Evolutionary conservation across 2,797 vertebrate species (phyloP).

Genomic region (Sebastes iracundus): DNA sequence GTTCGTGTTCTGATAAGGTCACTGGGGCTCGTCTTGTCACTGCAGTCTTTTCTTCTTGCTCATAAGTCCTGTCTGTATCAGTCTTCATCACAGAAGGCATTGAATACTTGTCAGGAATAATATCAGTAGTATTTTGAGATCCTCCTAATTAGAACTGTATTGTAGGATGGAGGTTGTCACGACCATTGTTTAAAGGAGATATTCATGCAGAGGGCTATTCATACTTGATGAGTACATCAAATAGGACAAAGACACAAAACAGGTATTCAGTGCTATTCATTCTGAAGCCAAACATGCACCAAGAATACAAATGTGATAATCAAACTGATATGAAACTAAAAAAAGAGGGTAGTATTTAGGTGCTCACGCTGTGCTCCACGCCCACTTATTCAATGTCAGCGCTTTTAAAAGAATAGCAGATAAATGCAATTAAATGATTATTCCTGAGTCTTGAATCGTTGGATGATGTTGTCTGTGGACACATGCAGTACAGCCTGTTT

Average conservation of each 20-base stretch:
- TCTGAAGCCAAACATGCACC: slow-evolving; percentile 9
- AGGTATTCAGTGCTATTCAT: slow-evolving; percentile 43
- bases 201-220: slow-evolving; percentile 47
- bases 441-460: slow-evolving; percentile 56
- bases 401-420: slow-evolving; percentile 82
- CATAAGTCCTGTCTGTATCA: slow-evolving; percentile 72
- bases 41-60: slow-evolving; percentile 62
- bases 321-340: slow-evolving; percentile 1
- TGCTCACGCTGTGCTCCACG: neutral
- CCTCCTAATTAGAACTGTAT: slow-evolving; percentile 57
- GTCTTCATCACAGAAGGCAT: slow-evolving; percentile 64
- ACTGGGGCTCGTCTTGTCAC: slow-evolving; percentile 62
- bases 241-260: slow-evolving; percentile 43
- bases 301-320: slow-evolving; percentile 15
- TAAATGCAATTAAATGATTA: slow-evolving; percentile 83
- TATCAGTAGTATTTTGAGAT: slow-evolving; percentile 61
- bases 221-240: slow-evolving; percentile 48
- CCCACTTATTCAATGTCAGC: neutral
- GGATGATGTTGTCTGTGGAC: slow-evolving; percentile 35
- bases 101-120: slow-evolving; percentile 73
- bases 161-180: slow-evolving; percentile 42
- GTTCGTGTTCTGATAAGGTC: slow-evolving; percentile 76
- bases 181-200: slow-evolving; percentile 48
- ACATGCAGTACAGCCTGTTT: slow-evolving; percentile 30
- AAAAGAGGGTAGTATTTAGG: neutral